Conservation (phyloP, 2,113 vertebrate species). For the Sebastes schlegelii region DNA sequence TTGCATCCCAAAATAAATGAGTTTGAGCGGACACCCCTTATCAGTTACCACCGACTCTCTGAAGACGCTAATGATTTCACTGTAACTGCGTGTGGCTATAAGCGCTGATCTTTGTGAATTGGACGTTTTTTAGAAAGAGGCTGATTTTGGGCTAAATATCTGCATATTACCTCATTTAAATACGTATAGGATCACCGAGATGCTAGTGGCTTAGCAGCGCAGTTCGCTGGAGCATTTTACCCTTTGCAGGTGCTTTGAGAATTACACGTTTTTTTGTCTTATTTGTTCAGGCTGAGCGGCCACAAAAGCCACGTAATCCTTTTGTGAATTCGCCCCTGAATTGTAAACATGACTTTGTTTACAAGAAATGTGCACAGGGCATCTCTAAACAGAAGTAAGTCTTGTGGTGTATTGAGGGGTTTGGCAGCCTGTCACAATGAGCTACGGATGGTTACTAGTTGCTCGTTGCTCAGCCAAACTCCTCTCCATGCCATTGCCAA, state of each 20-base stretch:
- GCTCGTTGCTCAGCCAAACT: neutral
- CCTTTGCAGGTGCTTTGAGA: neutral
- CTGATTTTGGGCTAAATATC: too few relatives aligned
- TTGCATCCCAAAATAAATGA: too few relatives aligned
- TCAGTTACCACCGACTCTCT: too few relatives aligned
- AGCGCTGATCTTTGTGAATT: too few relatives aligned
- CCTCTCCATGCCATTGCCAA: neutral
- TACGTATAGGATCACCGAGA: neutral
- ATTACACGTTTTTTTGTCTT: neutral
- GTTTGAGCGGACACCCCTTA: too few relatives aligned
- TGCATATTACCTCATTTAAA: neutral
- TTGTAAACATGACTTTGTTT: neutral
- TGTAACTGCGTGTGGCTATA: too few relatives aligned
- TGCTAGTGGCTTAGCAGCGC: neutral
- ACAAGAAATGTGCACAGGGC: neutral
- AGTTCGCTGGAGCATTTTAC: neutral
- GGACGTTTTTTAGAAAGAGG: too few relatives aligned
- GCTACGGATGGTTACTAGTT: neutral
- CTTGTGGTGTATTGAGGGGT: neutral
- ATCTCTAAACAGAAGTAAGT: neutral
- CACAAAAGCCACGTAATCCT: neutral
- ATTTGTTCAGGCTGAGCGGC: neutral
- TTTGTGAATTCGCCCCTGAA: neutral
- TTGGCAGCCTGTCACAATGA: neutral
- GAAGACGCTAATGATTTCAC: too few relatives aligned